Conservation (phyloP, 2,113 vertebrate species). For the Tauraco erythrolophus region DNA sequence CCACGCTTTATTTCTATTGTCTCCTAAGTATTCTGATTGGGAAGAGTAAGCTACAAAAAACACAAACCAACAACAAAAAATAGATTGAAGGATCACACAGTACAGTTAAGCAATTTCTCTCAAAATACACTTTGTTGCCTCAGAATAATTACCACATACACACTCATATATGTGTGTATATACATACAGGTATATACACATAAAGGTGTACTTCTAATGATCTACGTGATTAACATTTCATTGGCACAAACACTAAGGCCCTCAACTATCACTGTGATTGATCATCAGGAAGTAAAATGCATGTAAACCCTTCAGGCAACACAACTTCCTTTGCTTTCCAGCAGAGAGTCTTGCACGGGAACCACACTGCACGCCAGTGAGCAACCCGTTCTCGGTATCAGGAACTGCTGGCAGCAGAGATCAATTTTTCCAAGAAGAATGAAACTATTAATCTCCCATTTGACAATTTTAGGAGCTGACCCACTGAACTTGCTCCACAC, state of each 20-base stretch:
- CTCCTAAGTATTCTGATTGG: not conserved
- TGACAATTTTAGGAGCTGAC: not conserved
- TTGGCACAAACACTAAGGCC: not conserved
- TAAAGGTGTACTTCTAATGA: not conserved
- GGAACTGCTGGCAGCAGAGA: not conserved
- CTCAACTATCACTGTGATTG: not conserved
- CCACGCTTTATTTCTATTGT: not conserved
- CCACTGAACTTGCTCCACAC: not conserved
- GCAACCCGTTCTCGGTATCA: not conserved
- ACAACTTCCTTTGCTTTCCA: not conserved
- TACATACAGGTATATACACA: not conserved
- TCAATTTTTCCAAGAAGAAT: not conserved
- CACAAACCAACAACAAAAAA: too few relatives aligned
- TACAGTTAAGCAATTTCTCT: not conserved
- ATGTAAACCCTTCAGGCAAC: not conserved
- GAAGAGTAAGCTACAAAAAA: not conserved
- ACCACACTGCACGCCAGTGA: rapidly evolving
- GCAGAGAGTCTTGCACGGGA: not conserved
- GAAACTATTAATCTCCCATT: not conserved
- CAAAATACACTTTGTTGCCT: not conserved
- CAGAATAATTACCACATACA: not conserved
- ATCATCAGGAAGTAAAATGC: not conserved
- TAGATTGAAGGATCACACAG: not conserved
- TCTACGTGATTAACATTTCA: not conserved
- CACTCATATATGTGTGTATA: rapidly evolving